Conservation (phyloP, 1,140 invertebrate genomes). For the Lerema accius region DNA sequence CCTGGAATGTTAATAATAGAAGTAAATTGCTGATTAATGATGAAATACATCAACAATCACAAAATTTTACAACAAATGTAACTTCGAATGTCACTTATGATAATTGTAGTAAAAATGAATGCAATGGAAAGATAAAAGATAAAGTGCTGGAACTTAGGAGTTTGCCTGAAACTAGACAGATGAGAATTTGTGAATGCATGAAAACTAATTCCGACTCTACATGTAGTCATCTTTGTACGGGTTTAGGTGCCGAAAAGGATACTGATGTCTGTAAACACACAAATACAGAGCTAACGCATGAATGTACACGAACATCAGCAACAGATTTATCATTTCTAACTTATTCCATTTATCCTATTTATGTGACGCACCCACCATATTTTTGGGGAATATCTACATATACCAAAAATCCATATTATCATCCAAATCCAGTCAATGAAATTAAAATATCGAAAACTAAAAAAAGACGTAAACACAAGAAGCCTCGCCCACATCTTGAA, state of each 20-base stretch:
- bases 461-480: slow-evolving; percentile 36
- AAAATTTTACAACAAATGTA: slow-evolving; percentile 3
- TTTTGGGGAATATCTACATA: slow-evolving; percentile 37
- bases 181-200: slow-evolving; percentile 45
- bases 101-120: background rate
- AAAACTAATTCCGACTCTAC: slow-evolving; percentile 38
- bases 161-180: slow-evolving; percentile 37
- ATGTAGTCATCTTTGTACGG: slow-evolving; percentile 39
- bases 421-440: slow-evolving; percentile 35
- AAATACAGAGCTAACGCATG: slow-evolving; percentile 2
- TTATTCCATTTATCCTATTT: slow-evolving; percentile 44
- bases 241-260: background rate
- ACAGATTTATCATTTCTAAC: slow-evolving; percentile 16
- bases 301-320: slow-evolving; percentile 39
- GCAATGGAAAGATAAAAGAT: slow-evolving; percentile 31
- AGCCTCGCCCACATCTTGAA: slow-evolving; percentile 21
- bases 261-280: slow-evolving; percentile 31
- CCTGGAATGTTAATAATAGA: slow-evolving; percentile 2
- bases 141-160: slow-evolving; percentile 55
- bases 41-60: background rate
- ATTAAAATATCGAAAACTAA: slow-evolving; percentile 38
- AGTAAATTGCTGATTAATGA: background rate
- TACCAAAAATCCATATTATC: slow-evolving; percentile 35
- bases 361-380: slow-evolving; percentile 38
- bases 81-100: background rate